Evolutionary conservation across 2,113 vertebrate genomes (phyloP), one percentile per base, ranked within the genome.

Genomic region (Menidia beryllina): DNA sequence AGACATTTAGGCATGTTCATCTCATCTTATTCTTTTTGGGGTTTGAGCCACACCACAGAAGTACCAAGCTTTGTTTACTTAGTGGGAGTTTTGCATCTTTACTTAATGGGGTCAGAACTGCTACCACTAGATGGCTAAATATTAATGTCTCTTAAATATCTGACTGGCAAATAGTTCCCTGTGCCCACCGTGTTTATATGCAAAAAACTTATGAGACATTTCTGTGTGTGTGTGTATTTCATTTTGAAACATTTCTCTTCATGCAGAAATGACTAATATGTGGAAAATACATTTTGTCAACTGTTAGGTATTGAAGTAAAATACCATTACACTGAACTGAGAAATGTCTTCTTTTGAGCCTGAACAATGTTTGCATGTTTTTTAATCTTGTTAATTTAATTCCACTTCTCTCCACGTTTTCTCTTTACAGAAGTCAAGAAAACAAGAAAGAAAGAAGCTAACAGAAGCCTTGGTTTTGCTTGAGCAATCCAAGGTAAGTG

Each of bases 401-500:
- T 8, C 39, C 19, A n/a, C 48, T 54, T 11, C 7, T 67, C 5
- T 25, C 47, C 66, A 15, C 77, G n/a, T 62, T 72, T 41, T 78
- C 45, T 75, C 20, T 68, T 54, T 69, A 74, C 85, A 92, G 89
- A 88, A 86, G 82, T 83, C 84, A 88, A 88, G 81, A 70, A 72
- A 53, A 51, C 21, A 77, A 85, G 74, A 68, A 83, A 15, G 71
- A 39, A 75, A 86, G 82, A 66, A 57, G 61, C 57, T 64, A 75
- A 87, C 58, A 66, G 71, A 75, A 86, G 84, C 61, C 79, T 85
- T 80, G 86, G 83, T 75, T 71, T 87, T 85, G 86, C 88, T 85
- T 92, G 86, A 90, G 87, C 91, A 86, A 83, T 86, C 89, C 79
- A 53, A 80, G 88, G 91, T 92, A 84, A 71, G 87, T 87, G 60